Conservation (phyloP, 2,888 invertebrate genomes). For the Nomada fucata region DNA sequence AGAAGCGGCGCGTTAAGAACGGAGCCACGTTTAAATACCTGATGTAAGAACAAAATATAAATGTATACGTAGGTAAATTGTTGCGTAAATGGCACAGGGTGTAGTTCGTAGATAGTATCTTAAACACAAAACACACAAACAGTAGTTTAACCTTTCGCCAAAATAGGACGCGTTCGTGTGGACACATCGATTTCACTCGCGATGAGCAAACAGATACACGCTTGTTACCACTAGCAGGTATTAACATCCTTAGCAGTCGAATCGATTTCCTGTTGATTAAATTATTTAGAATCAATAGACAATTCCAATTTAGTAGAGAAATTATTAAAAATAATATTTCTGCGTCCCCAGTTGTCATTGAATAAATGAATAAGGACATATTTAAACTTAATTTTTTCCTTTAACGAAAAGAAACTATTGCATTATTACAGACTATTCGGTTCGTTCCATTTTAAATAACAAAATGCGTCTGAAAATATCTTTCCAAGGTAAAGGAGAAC, state of each 20-base stretch:
- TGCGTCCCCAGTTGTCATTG: no score
- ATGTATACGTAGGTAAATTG: no score
- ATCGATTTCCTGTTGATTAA: slow-evolving; percentile 14
- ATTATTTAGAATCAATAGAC: no score
- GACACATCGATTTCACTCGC: slow-evolving; percentile 3
- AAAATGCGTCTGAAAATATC: background rate
- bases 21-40: no score
- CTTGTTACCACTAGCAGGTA: slow-evolving; percentile 8
- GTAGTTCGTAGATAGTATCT: background rate
- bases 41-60: no score
- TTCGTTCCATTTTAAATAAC: background rate
- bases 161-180: background rate
- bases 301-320: no score
- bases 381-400: background rate
- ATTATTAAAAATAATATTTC: no score
- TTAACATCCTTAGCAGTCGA: background rate
- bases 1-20: no score
- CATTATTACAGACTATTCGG: background rate
- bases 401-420: background rate
- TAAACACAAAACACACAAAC: background rate
- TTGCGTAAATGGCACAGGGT: background rate
- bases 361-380: background rate
- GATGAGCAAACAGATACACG: slow-evolving; percentile 24
- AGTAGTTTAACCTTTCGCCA: background rate
- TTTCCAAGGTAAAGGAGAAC: background rate